Evolutionary conservation across 2,888 invertebrate species (phyloP).

Genomic region (Amblyjoppa proteus): DNA sequence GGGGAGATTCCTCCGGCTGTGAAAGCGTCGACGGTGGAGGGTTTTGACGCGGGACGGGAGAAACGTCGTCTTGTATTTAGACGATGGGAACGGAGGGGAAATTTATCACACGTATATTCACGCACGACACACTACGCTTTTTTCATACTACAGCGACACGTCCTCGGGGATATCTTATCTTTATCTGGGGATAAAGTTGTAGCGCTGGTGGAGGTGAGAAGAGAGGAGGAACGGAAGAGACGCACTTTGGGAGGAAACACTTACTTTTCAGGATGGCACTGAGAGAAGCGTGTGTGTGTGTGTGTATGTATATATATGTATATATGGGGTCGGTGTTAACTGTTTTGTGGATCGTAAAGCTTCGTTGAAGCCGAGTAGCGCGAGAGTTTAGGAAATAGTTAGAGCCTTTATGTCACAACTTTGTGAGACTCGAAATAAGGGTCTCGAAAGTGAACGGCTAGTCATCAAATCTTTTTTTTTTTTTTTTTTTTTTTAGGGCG

Average conservation of each 20-base stretch:
- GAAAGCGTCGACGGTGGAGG: constrained; percentile 32
- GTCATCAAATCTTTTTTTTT: not conserved
- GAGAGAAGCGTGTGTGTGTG: not conserved
- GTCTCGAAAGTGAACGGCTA: not conserved
- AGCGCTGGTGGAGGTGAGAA: not conserved
- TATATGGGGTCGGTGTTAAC: constrained; percentile 17
- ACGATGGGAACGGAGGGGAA: constrained; percentile 11
- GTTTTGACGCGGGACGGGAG: not conserved
- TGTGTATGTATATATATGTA: not conserved
- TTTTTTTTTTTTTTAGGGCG: not conserved
- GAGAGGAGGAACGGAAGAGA: not conserved
- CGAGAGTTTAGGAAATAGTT: constrained; percentile 22
- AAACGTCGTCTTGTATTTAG: not conserved
- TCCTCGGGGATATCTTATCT: constrained; percentile 11
- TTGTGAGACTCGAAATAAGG: not conserved
- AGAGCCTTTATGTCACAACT: not conserved
- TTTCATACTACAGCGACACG: constrained; percentile 19
- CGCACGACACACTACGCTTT: constrained; percentile 1
- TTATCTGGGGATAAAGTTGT: constrained; percentile 17
- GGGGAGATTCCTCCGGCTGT: constrained; percentile 29
- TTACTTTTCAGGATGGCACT: constrained; percentile 18
- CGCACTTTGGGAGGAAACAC: constrained; percentile 4
- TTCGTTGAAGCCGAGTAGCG: constrained; percentile 1
- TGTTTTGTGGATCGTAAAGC: constrained; percentile 41
- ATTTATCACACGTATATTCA: constrained; percentile 14